Evolutionary conservation across 1,140 invertebrate genomes (phyloP).

Genomic region (Drosophila fuyamai): DNA sequence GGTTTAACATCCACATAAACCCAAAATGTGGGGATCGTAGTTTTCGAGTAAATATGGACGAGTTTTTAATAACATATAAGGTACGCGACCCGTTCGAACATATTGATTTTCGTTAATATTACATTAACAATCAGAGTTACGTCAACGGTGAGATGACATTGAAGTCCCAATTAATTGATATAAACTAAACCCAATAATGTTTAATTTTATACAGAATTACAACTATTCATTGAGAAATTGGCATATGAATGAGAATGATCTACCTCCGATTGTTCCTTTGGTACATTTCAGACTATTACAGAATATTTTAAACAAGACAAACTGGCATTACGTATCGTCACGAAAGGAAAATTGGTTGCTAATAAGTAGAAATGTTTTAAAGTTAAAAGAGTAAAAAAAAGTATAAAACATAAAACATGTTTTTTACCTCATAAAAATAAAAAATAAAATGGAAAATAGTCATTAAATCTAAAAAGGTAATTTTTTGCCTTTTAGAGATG

Average conservation of each 20-base stretch:
- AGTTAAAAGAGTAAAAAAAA: no score
- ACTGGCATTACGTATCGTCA: slow-evolving; percentile 9
- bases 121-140: slow-evolving; percentile 22
- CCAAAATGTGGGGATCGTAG: slow-evolving; percentile 12
- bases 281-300: slow-evolving; percentile 10
- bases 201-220: slow-evolving; percentile 26
- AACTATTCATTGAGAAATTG: slow-evolving; percentile 47
- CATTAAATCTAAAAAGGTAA: no score
- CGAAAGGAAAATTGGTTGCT: slow-evolving; percentile 9
- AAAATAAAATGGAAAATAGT: no score
- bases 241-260: slow-evolving; percentile 34
- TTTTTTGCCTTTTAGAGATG: no score
- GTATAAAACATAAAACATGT: no score
- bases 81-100: slow-evolving; percentile 11
- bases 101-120: slow-evolving; percentile 9
- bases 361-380: slow-evolving; percentile 1
- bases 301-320: slow-evolving; percentile 31
- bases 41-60: slow-evolving; percentile 43
- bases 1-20: not conserved
- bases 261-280: slow-evolving; percentile 47
- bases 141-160: slow-evolving; percentile 20
- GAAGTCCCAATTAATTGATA: not conserved
- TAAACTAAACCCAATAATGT: not conserved
- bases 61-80: slow-evolving; percentile 19
- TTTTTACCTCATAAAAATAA: no score